Conservation (phyloP, 2,888 invertebrate genomes). For the Polymixis lichenea region DNA sequence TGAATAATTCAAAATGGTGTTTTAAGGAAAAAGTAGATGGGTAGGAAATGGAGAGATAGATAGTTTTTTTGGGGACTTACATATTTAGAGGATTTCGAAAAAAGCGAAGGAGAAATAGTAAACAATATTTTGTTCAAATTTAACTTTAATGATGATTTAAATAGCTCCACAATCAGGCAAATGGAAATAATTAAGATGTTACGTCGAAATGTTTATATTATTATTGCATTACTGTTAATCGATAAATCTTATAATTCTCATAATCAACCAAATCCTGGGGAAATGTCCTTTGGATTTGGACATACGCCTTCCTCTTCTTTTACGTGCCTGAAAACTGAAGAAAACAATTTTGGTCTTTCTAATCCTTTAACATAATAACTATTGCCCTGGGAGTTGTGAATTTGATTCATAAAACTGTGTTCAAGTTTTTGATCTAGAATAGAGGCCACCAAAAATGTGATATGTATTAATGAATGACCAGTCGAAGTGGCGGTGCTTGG, state of each 20-base stretch:
- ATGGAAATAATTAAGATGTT: not conserved
- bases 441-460: no score
- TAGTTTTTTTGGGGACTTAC: not conserved
- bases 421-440: not conserved
- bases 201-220: not conserved
- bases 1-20: not conserved
- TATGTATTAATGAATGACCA: no score
- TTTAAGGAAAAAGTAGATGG: not conserved
- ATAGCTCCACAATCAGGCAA: not conserved
- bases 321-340: conserved; percentile 86
- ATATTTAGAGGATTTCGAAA: not conserved
- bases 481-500: no score
- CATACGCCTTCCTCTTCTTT: conserved; percentile 84
- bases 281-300: conserved; percentile 80
- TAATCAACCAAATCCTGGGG: conserved; percentile 71
- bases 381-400: not conserved
- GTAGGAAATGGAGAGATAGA: not conserved
- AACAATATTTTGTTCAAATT: not conserved
- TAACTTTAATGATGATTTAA: not conserved
- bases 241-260: not conserved
- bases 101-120: not conserved
- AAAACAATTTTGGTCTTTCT: not conserved
- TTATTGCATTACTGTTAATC: not conserved
- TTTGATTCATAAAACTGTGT: not conserved
- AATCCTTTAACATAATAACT: not conserved